Evolutionary conservation across 2,797 vertebrate species (phyloP), one percentile per base, ranked within the genome.

Genomic region (Gobio occitaniae): DNA sequence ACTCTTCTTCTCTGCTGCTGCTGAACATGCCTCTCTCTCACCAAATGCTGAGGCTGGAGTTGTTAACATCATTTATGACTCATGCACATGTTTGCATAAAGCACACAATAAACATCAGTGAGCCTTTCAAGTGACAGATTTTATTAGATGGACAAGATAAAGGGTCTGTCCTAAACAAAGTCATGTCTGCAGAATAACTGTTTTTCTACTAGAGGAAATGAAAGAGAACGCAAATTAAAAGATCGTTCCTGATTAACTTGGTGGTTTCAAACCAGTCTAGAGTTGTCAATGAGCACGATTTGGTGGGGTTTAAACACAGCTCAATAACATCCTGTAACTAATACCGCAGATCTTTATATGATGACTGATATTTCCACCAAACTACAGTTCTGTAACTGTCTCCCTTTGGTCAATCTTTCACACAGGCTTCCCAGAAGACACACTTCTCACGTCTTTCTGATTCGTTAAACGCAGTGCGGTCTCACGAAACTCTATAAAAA

Each of bases 61-160:
- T 70, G 65, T 78, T 38, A 65, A 17, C 56, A 66, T 85, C 68
- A 85, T 85, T 80, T 85, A 85, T 85, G 83, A 65, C 83, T 80
- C 76, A 38, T 41, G 48, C 16, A 48, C 56, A 79, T 79, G 77
- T 80, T 80, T 85, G 68, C 56, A 85, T 74, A 54, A n/a, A 44
- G n/a, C 65, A 71, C 9, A 11, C 38, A 80, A 54, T 74, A 80
- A 80, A 80, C 44, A 66, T 61, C 5, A 66, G 47, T 32, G 66
- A 41, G 77, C 32, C 77, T 80, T 85, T 80, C 47, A 85, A 54
- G 44, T 50, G 13, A 38, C 71, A 63, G 41, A 29, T 80, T 80
- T 80, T 65, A 74, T 44, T 50, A 83, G 70, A 50, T 72, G 10
- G 47, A 16, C 9, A 32, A 21, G 59, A 38, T 52, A 44, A 48